These are phyloP conservation scores for Acanthurus tractus DNA, from an alignment of 2,797 vertebrate species.

Conservation along the genomic window DNA sequence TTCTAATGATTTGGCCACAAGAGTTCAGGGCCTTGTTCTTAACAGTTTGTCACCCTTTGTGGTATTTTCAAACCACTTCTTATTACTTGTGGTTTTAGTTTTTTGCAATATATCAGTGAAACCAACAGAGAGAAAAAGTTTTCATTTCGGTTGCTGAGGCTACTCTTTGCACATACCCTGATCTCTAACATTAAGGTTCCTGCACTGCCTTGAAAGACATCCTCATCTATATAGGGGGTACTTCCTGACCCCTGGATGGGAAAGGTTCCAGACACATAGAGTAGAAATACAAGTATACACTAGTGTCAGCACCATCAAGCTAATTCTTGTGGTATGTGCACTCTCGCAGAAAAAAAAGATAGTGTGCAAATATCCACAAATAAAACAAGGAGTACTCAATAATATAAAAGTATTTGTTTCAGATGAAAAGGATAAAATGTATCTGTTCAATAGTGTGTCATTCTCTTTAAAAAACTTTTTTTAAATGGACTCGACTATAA, in stretches of 20 bases:
- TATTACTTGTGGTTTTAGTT: not conserved
- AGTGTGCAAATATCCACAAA: too few relatives aligned
- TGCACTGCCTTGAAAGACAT: not conserved
- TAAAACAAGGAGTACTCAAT: too few relatives aligned
- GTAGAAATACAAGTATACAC: not conserved
- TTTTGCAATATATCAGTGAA: not conserved
- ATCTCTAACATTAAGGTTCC: not conserved
- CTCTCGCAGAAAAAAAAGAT: too few relatives aligned
- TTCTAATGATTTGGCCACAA: not conserved
- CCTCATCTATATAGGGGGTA: not conserved
- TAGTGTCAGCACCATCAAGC: not conserved
- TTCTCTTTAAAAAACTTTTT: too few relatives aligned
- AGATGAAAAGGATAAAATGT: too few relatives aligned
- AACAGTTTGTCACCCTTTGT: not conserved
- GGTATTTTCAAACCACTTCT: not conserved
- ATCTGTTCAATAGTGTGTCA: too few relatives aligned
- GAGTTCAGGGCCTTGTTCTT: not conserved
- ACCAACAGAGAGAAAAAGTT: not conserved
- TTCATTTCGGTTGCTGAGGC: not conserved
- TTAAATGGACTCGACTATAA: too few relatives aligned
- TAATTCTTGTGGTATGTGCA: not conserved
- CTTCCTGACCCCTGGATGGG: not conserved
- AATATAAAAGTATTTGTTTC: too few relatives aligned
- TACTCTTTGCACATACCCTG: not conserved
- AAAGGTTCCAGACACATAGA: not conserved